These are phyloP conservation scores for Drosophila littoralis DNA, from an alignment of 1,140 invertebrate species.

Conservation along the genomic window DNA sequence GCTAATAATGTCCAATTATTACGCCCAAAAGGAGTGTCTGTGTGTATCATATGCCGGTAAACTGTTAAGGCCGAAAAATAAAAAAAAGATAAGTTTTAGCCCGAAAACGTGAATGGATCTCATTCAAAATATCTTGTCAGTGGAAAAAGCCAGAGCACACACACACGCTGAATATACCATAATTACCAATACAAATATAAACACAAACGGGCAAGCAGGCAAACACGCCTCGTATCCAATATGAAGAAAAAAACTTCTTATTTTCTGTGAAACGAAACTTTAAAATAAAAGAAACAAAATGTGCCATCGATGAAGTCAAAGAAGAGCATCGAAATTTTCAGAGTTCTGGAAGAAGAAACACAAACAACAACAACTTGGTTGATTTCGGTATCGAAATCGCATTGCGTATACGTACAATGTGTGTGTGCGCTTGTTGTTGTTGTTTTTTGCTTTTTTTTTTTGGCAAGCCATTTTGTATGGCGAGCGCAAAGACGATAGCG, in stretches of 20 bases:
- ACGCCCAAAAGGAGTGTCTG: neutral
- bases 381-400: constrained; percentile 27
- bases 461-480: constrained; percentile 28
- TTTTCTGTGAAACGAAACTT: constrained; percentile 7
- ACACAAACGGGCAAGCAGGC: constrained; percentile 31
- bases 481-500: neutral
- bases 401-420: constrained; percentile 45
- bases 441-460: constrained; percentile 8
- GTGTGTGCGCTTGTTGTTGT: neutral
- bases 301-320: neutral
- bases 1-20: constrained; percentile 39
- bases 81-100: constrained; percentile 19
- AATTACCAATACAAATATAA: constrained; percentile 50
- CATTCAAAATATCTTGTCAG: constrained; percentile 68
- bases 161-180: constrained; percentile 31
- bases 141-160: constrained; percentile 72
- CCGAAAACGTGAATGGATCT: constrained; percentile 58
- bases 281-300: constrained; percentile 15
- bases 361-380: neutral
- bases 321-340: constrained; percentile 9
- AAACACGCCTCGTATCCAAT: constrained; percentile 27
- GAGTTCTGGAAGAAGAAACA: constrained; percentile 5
- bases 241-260: constrained; percentile 4
- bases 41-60: constrained; percentile 24
- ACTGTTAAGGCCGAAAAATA: constrained; percentile 38